Percentiles rank a stretch among this genome's conserved stretches.
Conservation (phyloP, 2,888 invertebrate genomes). For the Andrena trimmerana region DNA sequence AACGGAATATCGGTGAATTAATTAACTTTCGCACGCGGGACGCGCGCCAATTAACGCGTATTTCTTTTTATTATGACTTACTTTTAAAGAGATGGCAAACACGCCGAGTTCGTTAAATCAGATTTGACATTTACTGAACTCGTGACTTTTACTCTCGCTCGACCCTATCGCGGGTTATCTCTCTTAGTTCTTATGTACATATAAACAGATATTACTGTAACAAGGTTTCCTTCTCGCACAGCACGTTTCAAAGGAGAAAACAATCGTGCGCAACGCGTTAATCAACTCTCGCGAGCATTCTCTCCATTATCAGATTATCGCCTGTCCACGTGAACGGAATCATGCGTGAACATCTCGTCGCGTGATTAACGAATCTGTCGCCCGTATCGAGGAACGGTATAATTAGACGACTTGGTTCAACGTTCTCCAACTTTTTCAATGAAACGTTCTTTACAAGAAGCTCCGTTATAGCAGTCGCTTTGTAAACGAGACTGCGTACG, state of each 20-base stretch:
- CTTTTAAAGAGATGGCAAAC: slow-evolving; percentile 62
- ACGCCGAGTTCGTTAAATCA: slow-evolving; percentile 70
- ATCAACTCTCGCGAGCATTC: background rate
- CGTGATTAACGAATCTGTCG: background rate
- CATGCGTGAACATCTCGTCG: background rate
- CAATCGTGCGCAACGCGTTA: slow-evolving; percentile 7
- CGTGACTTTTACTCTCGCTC: slow-evolving; percentile 75
- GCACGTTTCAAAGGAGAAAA: slow-evolving; percentile 57
- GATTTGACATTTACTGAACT: slow-evolving; percentile 77
- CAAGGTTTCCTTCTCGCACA: slow-evolving; percentile 68
- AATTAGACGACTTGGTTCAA: background rate
- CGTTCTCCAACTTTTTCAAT: slow-evolving; percentile 31
- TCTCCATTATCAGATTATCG: background rate
- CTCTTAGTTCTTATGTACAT: slow-evolving; percentile 78
- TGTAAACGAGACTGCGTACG: slow-evolving; percentile 61
- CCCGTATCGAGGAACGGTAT: background rate
- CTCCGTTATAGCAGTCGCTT: slow-evolving; percentile 51
- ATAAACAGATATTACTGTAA: slow-evolving; percentile 81
- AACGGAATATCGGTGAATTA: slow-evolving; percentile 49
- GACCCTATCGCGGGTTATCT: slow-evolving; percentile 75
- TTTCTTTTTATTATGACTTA: slow-evolving; percentile 69
- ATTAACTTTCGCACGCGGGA: slow-evolving; percentile 54
- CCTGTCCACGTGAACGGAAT: slow-evolving; percentile 1
- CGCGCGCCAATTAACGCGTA: slow-evolving; percentile 61
- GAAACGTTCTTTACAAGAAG: slow-evolving; percentile 68